Evolutionary conservation across 2,113 vertebrate species (phyloP), one percentile per base, ranked within the genome.

Genomic region (Peucedramus taeniatus): DNA sequence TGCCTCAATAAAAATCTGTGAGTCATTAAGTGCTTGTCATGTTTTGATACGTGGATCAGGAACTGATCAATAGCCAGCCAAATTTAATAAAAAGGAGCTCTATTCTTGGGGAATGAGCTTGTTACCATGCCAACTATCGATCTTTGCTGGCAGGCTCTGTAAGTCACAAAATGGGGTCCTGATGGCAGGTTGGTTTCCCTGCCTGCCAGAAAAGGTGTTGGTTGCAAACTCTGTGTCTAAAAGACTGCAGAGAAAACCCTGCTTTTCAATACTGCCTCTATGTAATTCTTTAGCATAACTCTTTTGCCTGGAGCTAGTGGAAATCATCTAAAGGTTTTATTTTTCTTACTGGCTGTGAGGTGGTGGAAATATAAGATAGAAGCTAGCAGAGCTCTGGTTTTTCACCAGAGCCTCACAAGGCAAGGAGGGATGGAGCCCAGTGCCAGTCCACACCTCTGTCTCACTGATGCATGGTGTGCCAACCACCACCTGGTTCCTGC

Each of bases 51-150:
- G 61, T 87, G 95, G 92, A 97, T 97, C 93, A 94, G 91, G 96
- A 97, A 96, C 95, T 96, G 95, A 98, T 98, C 97, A 96, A 97
- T 97, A 97, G 85, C 83, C 93, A 92, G 91, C 96, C 97, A 98
- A 98, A 98, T 98, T 98, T 98, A 98, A 98, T 98, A 98, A 97
- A 95, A 97, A 96, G 78, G 85, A 97, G 92, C 92, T 97, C 90
- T 95, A 94, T 98, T 97, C 96, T 96, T 76, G 84, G 97, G 95
- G 97, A 98, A 97, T n/a, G 76, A 97, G 95, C 93, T 97, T 64
- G 95, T 98, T 98, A 96, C 97, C 96, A 98, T 98, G 98, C 97
- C 98, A 98, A 98, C 97, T 97, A 98, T 98, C 91, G 87, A 98
- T 98, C 97, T 96, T 89, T 61, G 66, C 95, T 95, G 95, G 96